A percentile compares a stretch with the other conserved stretches of the same genome.
phyloP scores from a whole-genome alignment of 2,113 vertebrate genomes.

The Diphyllodes magnificus region DNA sequence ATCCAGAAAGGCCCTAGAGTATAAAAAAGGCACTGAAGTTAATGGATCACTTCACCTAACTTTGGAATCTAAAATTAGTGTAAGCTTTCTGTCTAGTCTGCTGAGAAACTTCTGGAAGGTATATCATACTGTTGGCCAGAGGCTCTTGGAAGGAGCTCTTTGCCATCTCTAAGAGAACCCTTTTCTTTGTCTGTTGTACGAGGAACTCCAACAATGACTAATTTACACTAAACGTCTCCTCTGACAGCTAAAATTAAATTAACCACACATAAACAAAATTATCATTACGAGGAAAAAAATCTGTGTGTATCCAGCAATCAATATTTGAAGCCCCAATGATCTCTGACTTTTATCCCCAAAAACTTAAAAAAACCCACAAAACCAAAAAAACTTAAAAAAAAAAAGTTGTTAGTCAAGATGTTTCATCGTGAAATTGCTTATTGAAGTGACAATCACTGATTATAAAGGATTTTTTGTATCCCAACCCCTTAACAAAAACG shows the following conservation, averaged over 20 bases:
- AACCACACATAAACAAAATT: neutral
- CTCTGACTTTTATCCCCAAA: neutral
- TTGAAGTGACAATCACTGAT: neutral
- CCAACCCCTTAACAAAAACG: accelerated
- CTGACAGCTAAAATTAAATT: neutral
- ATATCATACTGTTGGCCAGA: neutral
- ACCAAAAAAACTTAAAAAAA: no score
- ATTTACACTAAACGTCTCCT: neutral
- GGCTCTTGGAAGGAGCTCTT: accelerated
- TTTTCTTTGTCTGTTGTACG: neutral
- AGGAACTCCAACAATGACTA: neutral
- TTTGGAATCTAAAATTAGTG: neutral
- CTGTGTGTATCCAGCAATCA: neutral
- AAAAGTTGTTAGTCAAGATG: neutral
- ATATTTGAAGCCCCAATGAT: neutral
- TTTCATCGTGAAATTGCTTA: neutral
- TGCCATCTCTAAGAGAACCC: neutral
- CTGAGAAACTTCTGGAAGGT: neutral
- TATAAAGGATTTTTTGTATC: neutral
- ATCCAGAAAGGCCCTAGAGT: neutral
- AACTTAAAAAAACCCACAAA: no score
- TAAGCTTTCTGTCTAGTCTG: neutral
- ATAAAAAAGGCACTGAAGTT: neutral
- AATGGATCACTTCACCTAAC: neutral
- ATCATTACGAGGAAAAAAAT: neutral